Evolutionary conservation across 2,113 vertebrate genomes (phyloP), one percentile per base, ranked within the genome.

Genomic region (Empidonax traillii): DNA sequence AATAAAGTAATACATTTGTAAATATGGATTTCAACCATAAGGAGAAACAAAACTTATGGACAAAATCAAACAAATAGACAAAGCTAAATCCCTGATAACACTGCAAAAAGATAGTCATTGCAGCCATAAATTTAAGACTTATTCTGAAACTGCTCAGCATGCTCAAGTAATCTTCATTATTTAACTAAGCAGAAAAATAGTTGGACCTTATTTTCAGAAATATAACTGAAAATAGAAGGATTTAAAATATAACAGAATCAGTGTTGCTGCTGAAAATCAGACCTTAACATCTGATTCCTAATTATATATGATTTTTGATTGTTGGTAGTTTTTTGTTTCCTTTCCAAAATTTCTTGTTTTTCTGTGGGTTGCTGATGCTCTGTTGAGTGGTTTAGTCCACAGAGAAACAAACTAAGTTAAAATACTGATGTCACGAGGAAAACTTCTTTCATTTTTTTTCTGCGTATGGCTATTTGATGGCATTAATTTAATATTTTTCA

Each of bases 381-480:
- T 82, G 6, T 37, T 52, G 18, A 71, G 71, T 47, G 3, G 10
- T 15, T 80, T 84, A 67, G 7, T 73, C 24, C 8, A 49, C 31
- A 84, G 33, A 58, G 16, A 71, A 83, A 39, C 1, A 61, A 49
- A 24, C 3, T 59, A 49, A 84, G 2, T 41, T 37, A 41, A 62
- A 12, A 22, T 74, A 28, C 17, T 18, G 33, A 75, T 41, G 2
- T 47, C 8, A 52, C 61, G 7, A 28, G 3, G 25, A 68, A 72
- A 79, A 25, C 1, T 2, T 52, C 4, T 43, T 82, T 12, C 53
- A 8, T 75, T 80, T 80, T 41, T 25, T 1, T 55, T 51, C 49
- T 77, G 59, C 19, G 0, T 37, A 37, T 44, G 5, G 7, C 5
- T 0, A 0, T 49, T 68, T 61, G 15, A 28, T 73, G 56, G 2